Base-by-base conservation (phyloP, 2,888 invertebrate species). In the Halocaridina rubra region DNA sequence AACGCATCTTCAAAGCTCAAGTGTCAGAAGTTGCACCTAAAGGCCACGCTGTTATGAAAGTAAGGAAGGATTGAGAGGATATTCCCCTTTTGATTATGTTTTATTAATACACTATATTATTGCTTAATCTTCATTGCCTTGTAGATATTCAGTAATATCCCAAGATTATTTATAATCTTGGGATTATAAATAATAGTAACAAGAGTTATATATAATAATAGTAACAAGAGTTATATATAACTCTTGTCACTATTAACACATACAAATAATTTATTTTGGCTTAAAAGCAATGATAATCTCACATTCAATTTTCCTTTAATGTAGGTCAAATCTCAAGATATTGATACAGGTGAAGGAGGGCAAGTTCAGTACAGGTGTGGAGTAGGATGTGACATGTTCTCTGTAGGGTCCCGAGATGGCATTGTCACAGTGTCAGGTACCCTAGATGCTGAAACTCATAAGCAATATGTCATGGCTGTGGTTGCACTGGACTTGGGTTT, bases 11-110 rank as follows among this genome's bases (percentile, higher is more conserved):
- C 76, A 80, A 72, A 57, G 81, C 77, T 5, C 33, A 69, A 16
- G 88, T 88, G 22, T 88, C 88, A 2, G 88, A 88, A 33, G 88
- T 84, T 2, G 86, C 86, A n/a, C 22, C 80, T 0, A 76, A 74
- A 10, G 88, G 88, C 29, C 80, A 85, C n/a, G 22, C 64, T 2
- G 78, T 88, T 7, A 27, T 84, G 3, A 80, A 84, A 84, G 88
- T 86, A 24, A 78, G 71, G n/a, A n/a, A n/a, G n/a, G n/a, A n/a
- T n/a, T n/a, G n/a, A n/a, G n/a, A n/a, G n/a, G n/a, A n/a, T n/a
- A n/a, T n/a, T n/a, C n/a, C n/a, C n/a, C n/a, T n/a, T n/a, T n/a
- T n/a, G n/a, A n/a, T n/a, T n/a, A n/a, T n/a, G n/a, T n/a, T n/a
- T n/a, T n/a, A n/a, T n/a, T n/a, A n/a, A n/a, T n/a, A n/a, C n/a